Evolutionary conservation across 2,113 vertebrate species (phyloP).

Genomic region (Recurvirostra avosetta): DNA sequence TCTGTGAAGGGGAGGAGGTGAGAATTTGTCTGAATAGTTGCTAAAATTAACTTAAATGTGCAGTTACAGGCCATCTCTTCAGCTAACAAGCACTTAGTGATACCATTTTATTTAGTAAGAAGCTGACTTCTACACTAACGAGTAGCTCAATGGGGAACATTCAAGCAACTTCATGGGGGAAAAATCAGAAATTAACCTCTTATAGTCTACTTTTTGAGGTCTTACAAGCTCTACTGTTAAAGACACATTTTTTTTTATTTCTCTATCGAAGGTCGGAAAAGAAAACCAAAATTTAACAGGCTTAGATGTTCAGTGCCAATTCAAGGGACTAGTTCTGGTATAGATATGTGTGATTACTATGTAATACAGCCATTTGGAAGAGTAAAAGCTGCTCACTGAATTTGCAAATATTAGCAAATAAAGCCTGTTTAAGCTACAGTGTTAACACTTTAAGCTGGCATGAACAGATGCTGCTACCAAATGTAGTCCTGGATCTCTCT

Average conservation of each 20-base stretch:
- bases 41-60: conserved; percentile 54
- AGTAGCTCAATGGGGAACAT: not conserved
- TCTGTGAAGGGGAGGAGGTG: conserved; percentile 19
- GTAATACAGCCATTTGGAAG: not conserved
- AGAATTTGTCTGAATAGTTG: conserved; percentile 44
- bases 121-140: not conserved
- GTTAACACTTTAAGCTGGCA: not conserved
- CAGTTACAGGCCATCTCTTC: conserved; percentile 32
- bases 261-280: not conserved
- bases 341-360: not conserved
- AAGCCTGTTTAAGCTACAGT: not conserved
- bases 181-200: not conserved
- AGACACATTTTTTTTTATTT: not conserved
- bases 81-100: conserved; percentile 22
- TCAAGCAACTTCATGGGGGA: not conserved
- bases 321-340: not conserved
- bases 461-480: conserved; percentile 8
- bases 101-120: conserved; percentile 10
- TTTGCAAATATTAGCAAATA: conserved; percentile 27
- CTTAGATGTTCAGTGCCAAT: not conserved
- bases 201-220: not conserved
- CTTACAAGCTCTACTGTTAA: not conserved
- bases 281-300: not conserved
- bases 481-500: not conserved
- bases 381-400: not conserved